Conservation (phyloP, 2,797 vertebrate genomes). For the Podarcis lilfordi region DNA sequence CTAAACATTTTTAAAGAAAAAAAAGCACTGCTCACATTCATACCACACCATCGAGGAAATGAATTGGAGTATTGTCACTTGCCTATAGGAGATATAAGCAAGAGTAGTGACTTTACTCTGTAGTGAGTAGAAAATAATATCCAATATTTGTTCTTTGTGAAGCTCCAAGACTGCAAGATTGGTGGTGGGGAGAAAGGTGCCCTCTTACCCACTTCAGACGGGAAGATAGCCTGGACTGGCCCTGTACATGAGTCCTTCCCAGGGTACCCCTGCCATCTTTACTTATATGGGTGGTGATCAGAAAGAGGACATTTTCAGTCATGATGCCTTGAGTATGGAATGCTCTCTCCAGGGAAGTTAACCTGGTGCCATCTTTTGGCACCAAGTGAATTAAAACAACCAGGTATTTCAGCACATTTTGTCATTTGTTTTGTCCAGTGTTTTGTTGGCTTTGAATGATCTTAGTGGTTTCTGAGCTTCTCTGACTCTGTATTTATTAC, state of each 20-base stretch:
- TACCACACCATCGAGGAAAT: too few species aligned
- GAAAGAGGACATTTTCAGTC: background rate
- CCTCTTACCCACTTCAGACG: too few species aligned
- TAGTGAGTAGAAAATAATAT: background rate
- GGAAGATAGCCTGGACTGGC: too few species aligned
- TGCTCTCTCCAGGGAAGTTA: background rate
- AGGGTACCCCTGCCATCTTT: background rate
- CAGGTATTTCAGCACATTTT: background rate
- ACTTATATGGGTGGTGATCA: background rate
- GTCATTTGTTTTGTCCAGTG: too few species aligned
- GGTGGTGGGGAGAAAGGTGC: too few species aligned
- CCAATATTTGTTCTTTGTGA: background rate
- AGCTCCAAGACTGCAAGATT: background rate
- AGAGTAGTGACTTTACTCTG: background rate
- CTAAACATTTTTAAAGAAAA: too few species aligned
- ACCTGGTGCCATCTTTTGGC: too few species aligned
- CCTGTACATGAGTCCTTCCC: too few species aligned
- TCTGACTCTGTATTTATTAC: background rate
- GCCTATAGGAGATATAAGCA: background rate
- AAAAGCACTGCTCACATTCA: too few species aligned
- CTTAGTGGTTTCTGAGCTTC: background rate
- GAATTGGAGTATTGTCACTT: too few species aligned
- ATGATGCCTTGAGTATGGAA: background rate
- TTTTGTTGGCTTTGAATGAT: background rate
- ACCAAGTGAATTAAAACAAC: background rate